These are phyloP conservation scores for Cloeon dipterum DNA, from an alignment of 2,888 invertebrate species.

Conservation along the genomic window DNA sequence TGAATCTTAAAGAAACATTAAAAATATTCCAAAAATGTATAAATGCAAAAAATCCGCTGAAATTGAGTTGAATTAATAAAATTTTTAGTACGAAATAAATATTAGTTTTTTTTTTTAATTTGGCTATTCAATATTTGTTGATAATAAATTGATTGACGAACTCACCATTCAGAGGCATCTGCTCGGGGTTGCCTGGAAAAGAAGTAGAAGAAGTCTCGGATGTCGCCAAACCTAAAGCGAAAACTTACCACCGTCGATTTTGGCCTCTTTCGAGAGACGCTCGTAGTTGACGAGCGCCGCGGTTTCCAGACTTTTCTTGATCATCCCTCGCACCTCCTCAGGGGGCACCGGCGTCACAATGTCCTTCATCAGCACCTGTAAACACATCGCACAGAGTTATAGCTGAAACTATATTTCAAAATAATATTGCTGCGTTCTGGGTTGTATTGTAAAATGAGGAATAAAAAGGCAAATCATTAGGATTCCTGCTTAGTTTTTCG, in stretches of 20 bases:
- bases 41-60: no score
- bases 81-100: no score
- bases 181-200: not conserved
- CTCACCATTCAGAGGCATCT: not conserved
- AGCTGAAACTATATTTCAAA: not conserved
- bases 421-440: not conserved
- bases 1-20: no score
- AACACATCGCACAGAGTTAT: conserved; percentile 4
- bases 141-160: no score
- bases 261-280: conserved; percentile 84
- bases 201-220: not conserved
- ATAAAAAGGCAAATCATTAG: no score
- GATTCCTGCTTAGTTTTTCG: no score
- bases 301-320: conserved; percentile 91
- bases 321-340: conserved; percentile 86
- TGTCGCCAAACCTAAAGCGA: not conserved
- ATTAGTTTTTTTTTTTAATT: no score
- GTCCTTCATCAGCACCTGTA: conserved; percentile 89
- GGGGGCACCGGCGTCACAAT: conserved; percentile 91
- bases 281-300: conserved; percentile 96
- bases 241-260: conserved; percentile 65
- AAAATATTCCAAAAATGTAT: no score
- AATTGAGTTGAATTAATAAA: no score
- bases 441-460: no score
- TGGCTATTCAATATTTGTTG: no score